Percentiles rank a stretch among this genome's conserved stretches.
These are phyloP conservation scores for Ceratina calcarata DNA, from an alignment of 1,140 invertebrate species.

Conservation along the genomic window DNA sequence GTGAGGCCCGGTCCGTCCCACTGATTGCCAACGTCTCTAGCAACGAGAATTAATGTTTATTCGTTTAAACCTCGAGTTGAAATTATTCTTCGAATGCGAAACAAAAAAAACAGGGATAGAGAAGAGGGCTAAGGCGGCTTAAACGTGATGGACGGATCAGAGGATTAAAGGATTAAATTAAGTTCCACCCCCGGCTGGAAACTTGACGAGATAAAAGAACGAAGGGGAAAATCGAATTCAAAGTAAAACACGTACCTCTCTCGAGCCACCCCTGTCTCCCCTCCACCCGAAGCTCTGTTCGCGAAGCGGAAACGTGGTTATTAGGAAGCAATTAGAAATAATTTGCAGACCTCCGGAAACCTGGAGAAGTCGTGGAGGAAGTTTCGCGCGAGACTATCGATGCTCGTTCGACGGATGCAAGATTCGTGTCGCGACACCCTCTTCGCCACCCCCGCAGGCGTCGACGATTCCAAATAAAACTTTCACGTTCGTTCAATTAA, in stretches of 20 bases:
- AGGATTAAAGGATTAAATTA: slow-evolving; percentile 33
- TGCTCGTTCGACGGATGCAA: slow-evolving; percentile 24
- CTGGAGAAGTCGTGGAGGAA: background rate
- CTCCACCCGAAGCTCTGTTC: too few species aligned
- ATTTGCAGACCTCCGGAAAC: slow-evolving; percentile 27
- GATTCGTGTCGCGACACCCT: slow-evolving; percentile 9
- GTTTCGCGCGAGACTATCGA: slow-evolving; percentile 33
- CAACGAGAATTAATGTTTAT: slow-evolving; percentile 28
- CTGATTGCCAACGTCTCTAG: too few species aligned
- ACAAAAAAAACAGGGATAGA: background rate
- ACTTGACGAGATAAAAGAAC: slow-evolving; percentile 25
- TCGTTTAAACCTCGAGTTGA: slow-evolving; percentile 26
- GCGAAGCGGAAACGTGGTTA: background rate
- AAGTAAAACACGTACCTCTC: background rate
- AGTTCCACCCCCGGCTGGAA: slow-evolving; percentile 18
- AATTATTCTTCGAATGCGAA: slow-evolving; percentile 32
- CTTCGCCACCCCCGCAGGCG: too few species aligned
- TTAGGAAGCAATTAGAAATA: slow-evolving; percentile 42
- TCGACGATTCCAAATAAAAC: too few species aligned
- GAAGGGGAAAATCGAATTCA: slow-evolving; percentile 1
- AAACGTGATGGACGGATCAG: slow-evolving; percentile 36
- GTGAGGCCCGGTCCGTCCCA: too few species aligned
- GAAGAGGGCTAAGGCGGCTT: slow-evolving; percentile 7
- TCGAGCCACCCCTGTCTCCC: background rate
- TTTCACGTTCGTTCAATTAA: too few species aligned